Evolutionary conservation across 2,113 vertebrate genomes (phyloP).

Genomic region (Phaethon lepturus): DNA sequence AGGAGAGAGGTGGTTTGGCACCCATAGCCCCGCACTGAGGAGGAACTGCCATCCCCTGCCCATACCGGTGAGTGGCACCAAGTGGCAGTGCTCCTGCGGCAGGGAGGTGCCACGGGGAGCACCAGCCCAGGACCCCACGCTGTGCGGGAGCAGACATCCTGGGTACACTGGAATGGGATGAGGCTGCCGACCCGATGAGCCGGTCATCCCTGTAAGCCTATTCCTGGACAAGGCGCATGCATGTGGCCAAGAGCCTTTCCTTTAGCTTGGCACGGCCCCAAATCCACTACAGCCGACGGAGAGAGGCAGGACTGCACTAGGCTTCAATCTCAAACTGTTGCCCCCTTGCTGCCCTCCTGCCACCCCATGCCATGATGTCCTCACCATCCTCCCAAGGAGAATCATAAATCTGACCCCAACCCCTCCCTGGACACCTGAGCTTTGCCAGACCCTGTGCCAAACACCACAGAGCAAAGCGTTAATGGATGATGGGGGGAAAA

Average conservation of each 20-base stretch:
- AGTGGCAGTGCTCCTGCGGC: neutral
- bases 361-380: neutral
- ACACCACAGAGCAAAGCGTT: neutral
- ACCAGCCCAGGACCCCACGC: neutral
- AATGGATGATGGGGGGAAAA: neutral
- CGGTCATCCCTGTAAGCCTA: neutral
- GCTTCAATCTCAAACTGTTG: neutral
- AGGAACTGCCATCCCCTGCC: neutral
- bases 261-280: neutral
- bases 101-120: neutral
- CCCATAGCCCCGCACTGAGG: fast-evolving
- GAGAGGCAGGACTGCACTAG: neutral
- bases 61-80: neutral
- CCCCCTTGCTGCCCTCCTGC: neutral
- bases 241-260: neutral
- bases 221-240: neutral
- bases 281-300: neutral
- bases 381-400: neutral
- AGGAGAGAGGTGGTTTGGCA: neutral
- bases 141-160: fast-evolving
- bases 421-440: neutral
- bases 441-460: neutral
- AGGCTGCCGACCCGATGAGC: neutral
- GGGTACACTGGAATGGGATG: fast-evolving
- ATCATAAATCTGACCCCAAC: neutral